Conservation (phyloP, 2,797 vertebrate genomes). For the Emydoidea blandingii region DNA sequence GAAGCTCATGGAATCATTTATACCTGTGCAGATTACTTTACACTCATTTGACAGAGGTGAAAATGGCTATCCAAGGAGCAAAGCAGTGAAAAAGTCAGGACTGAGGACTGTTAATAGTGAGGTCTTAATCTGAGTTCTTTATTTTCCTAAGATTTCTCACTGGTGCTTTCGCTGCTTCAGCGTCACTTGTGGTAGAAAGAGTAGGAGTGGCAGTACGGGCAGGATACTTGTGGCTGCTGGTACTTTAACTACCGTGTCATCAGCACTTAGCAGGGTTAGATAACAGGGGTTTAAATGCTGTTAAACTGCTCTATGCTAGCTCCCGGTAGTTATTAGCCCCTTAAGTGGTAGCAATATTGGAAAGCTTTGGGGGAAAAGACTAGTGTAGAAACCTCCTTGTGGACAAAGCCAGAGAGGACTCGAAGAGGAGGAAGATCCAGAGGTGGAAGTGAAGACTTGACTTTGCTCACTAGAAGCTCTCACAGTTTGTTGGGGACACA, state of each 20-base stretch:
- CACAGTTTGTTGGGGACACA: background rate
- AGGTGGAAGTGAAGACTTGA: background rate
- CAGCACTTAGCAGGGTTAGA: background rate
- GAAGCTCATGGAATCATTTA: background rate
- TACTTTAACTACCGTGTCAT: background rate
- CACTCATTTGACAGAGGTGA: background rate
- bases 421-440: fast-evolving
- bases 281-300: background rate
- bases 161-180: background rate
- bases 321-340: background rate
- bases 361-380: background rate
- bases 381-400: background rate
- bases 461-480: background rate
- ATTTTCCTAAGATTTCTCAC: background rate
- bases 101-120: background rate
- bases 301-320: background rate
- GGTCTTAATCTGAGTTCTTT: background rate
- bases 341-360: background rate
- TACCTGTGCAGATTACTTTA: background rate
- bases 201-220: background rate
- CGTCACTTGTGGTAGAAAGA: background rate
- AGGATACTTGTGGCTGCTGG: background rate
- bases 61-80: background rate
- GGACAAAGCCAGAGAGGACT: background rate
- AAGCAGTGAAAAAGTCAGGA: background rate